These are phyloP conservation scores for Cancer borealis DNA, from an alignment of 2,888 invertebrate species.

Conservation along the genomic window DNA sequence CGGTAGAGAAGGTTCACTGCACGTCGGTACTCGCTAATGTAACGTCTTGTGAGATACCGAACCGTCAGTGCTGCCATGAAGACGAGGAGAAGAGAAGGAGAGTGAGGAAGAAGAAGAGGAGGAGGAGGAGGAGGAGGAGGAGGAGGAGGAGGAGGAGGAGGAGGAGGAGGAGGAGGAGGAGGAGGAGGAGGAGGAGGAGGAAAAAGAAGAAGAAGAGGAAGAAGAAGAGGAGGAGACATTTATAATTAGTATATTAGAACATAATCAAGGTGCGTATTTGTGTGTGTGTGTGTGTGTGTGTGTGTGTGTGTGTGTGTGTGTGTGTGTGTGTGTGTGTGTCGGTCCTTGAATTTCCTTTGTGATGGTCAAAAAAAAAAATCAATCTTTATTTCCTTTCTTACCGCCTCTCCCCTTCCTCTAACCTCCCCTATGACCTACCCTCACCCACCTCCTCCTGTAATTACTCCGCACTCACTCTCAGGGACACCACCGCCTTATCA, in stretches of 20 bases:
- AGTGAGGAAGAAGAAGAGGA: neutral
- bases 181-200: neutral
- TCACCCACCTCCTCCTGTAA: neutral
- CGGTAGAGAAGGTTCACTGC: constrained; percentile 86
- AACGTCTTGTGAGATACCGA: constrained; percentile 88
- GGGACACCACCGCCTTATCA: neutral
- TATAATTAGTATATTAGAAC: no score
- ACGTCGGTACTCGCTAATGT: constrained; percentile 86
- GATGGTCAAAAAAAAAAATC: neutral
- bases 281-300: constrained; percentile 49
- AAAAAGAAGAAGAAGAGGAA: neutral
- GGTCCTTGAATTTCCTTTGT: neutral
- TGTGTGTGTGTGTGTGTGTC: neutral
- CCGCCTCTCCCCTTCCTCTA: neutral
- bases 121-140: neutral
- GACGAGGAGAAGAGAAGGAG: neutral
- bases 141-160: neutral
- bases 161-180: neutral
- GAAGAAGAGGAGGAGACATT: neutral
- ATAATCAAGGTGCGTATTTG: neutral
- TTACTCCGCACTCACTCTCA: constrained; percentile 8
- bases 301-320: constrained; percentile 41
- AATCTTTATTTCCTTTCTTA: neutral
- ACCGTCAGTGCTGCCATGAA: constrained; percentile 87
- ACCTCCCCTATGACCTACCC: neutral